Percentiles rank a stretch among this genome's conserved stretches.
Conservation (phyloP, 2,888 invertebrate genomes). For the Zonitis immaculata region DNA sequence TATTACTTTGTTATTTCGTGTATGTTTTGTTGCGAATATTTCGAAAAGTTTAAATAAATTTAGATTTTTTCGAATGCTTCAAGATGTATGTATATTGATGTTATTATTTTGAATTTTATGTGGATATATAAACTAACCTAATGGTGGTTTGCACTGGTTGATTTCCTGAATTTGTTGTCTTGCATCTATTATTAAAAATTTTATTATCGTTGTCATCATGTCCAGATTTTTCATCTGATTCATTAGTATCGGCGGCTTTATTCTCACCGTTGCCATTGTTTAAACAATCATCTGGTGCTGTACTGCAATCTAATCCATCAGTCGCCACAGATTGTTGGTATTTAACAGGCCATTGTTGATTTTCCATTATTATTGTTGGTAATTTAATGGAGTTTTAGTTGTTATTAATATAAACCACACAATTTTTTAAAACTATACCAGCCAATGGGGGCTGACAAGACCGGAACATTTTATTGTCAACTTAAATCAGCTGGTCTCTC, state of each 20-base stretch:
- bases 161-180: constrained; percentile 23
- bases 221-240: constrained; percentile 20
- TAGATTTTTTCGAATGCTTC: too few relatives aligned
- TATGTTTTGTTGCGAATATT: not conserved
- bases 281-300: constrained; percentile 38
- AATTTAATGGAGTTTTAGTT: constrained; percentile 21
- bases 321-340: constrained; percentile 42
- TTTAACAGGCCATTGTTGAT: constrained; percentile 42
- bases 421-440: constrained; percentile 38
- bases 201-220: constrained; percentile 18
- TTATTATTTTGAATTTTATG: too few relatives aligned
- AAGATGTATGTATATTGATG: too few relatives aligned
- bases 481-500: constrained; percentile 47
- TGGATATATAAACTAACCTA: constrained; percentile 42
- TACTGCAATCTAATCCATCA: constrained; percentile 26
- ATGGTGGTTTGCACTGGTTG: constrained; percentile 33
- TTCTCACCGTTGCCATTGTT: constrained; percentile 39
- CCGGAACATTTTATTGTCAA: constrained; percentile 49
- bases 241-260: constrained; percentile 27
- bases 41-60: not conserved
- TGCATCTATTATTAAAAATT: constrained; percentile 14
- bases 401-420: constrained; percentile 31
- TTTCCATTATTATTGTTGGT: constrained; percentile 37
- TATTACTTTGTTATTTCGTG: too few relatives aligned
- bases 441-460: constrained; percentile 34